Conservation (phyloP, 1,140 invertebrate species). For the Penaeus chinensis region DNA sequence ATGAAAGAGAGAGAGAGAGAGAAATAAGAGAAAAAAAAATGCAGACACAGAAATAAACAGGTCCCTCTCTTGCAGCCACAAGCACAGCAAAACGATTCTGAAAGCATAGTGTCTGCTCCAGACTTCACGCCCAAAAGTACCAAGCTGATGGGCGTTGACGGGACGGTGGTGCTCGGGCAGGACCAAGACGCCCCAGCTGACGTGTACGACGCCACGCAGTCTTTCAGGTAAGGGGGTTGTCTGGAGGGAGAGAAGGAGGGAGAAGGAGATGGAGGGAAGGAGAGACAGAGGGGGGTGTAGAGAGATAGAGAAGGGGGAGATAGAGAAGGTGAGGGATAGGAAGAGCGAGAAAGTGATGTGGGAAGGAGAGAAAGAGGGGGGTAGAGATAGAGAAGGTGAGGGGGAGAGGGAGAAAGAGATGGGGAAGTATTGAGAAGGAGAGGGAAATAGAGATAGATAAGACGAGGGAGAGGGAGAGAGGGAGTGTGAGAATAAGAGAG, state of each 20-base stretch:
- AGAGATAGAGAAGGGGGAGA: background rate
- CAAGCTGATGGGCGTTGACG: constrained; percentile 5
- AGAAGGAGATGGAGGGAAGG: too few relatives aligned
- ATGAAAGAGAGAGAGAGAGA: too few relatives aligned
- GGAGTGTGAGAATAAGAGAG: too few relatives aligned
- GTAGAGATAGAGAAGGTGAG: background rate
- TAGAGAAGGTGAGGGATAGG: background rate
- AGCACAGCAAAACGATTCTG: background rate
- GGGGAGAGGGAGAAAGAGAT: too few relatives aligned
- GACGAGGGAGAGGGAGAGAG: too few relatives aligned
- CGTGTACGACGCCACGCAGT: constrained; percentile 24
- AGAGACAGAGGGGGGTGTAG: too few relatives aligned
- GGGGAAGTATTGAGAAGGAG: too few relatives aligned
- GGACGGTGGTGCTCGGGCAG: constrained; percentile 39
- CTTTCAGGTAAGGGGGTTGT: background rate
- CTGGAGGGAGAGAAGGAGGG: too few relatives aligned
- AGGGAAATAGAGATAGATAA: background rate
- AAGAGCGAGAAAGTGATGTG: background rate
- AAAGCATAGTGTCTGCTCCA: background rate
- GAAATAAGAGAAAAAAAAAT: too few relatives aligned
- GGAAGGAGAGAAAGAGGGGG: background rate
- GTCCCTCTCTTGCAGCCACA: too few relatives aligned
- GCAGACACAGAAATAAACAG: too few relatives aligned
- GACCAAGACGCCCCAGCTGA: constrained; percentile 39
- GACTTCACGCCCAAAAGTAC: background rate